These are phyloP conservation scores for Lasioglossum zephyrum DNA, from an alignment of 2,888 invertebrate species.

Conservation along the genomic window DNA sequence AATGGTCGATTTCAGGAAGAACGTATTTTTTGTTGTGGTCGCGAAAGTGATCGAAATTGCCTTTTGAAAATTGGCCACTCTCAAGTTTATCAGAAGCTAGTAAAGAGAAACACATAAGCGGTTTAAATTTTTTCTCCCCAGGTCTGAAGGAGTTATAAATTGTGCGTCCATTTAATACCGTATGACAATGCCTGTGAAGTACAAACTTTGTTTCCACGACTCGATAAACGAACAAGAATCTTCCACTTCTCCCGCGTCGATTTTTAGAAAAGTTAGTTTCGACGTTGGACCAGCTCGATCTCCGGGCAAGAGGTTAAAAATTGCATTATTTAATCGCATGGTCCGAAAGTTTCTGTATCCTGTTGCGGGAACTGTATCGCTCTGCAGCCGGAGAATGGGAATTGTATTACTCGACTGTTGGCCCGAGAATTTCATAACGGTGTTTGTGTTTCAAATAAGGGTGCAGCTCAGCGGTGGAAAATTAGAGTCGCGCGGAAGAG, in stretches of 20 bases:
- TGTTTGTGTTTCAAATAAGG: background rate
- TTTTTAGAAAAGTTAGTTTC: background rate
- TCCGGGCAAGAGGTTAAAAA: background rate
- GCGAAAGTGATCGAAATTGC: too few species aligned
- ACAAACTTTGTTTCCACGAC: too few species aligned
- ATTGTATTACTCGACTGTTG: conserved; percentile 11
- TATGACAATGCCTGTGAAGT: background rate
- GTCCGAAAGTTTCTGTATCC: conserved; percentile 16
- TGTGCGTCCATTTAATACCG: background rate
- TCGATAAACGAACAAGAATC: background rate
- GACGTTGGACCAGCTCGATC: background rate
- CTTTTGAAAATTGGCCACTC: too few species aligned
- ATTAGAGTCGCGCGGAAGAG: conserved; percentile 5
- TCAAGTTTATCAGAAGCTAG: background rate
- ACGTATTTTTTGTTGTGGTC: background rate
- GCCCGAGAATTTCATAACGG: conserved; percentile 3
- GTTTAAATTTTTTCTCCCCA: too few species aligned
- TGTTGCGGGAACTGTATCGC: background rate
- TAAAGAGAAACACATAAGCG: background rate
- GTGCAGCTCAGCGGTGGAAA: background rate
- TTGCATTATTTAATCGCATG: background rate
- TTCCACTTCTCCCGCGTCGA: background rate
- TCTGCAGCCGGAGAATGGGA: background rate
- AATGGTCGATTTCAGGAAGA: background rate
- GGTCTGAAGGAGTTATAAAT: background rate